Percentiles rank a stretch among this genome's conserved stretches.
These are phyloP conservation scores for Idaea straminata DNA, from an alignment of 2,888 invertebrate genomes.

Conservation along the genomic window DNA sequence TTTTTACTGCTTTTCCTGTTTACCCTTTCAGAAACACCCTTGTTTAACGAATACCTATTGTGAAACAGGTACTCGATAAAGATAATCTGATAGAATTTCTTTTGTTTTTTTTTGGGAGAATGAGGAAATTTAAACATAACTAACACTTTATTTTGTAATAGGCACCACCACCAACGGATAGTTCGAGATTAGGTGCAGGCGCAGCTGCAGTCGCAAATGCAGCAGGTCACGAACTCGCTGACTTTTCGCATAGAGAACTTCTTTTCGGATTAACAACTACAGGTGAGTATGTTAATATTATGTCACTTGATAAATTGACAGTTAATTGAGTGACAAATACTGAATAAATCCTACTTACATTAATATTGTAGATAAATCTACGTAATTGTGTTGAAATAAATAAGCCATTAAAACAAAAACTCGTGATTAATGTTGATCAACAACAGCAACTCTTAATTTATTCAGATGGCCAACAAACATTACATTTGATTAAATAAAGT, in stretches of 20 bases:
- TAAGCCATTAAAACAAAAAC: neutral
- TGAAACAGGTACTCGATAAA: neutral
- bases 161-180: slow-evolving; percentile 79
- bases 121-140: neutral
- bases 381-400: neutral
- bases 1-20: slow-evolving; percentile 30
- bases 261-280: slow-evolving; percentile 91
- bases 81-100: neutral
- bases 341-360: neutral
- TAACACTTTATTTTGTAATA: slow-evolving; percentile 27
- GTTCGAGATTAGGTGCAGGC: slow-evolving; percentile 73
- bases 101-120: neutral
- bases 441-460: neutral
- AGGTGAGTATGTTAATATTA: slow-evolving; percentile 43
- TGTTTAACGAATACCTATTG: neutral
- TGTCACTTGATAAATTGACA: too few relatives aligned
- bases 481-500: slow-evolving; percentile 1
- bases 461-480: slow-evolving; percentile 1
- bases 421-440: neutral
- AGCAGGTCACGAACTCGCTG: slow-evolving; percentile 89
- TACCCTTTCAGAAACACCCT: slow-evolving; percentile 22
- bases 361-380: neutral
- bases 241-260: slow-evolving; percentile 90
- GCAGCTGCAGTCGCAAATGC: slow-evolving; percentile 84
- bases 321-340: neutral